These are phyloP conservation scores for Tachycineta bicolor DNA, from an alignment of 2,113 vertebrate genomes.

Conservation along the genomic window DNA sequence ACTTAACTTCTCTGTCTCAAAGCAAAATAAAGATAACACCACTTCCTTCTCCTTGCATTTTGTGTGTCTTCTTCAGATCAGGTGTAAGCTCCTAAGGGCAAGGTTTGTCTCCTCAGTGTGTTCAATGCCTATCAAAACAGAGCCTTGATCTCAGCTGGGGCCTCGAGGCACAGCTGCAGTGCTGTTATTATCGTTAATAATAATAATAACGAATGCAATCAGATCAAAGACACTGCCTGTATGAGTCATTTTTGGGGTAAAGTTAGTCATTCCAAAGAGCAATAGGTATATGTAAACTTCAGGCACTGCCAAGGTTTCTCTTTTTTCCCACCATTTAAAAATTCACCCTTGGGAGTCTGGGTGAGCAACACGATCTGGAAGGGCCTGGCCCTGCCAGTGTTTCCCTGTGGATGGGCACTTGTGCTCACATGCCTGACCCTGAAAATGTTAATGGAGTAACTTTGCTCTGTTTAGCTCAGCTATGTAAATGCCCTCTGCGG, in stretches of 20 bases:
- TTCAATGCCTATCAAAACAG: constrained; percentile 39
- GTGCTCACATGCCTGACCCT: constrained; percentile 37
- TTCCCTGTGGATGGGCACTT: constrained; percentile 33
- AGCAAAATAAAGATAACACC: background rate
- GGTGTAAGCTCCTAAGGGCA: constrained; percentile 53
- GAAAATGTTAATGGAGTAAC: constrained; percentile 11
- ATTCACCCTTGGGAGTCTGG: constrained; percentile 9
- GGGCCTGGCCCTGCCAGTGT: background rate
- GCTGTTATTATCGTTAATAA: constrained; percentile 45
- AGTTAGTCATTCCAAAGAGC: constrained; percentile 39
- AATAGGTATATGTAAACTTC: constrained; percentile 39
- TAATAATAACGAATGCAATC: constrained; percentile 29
- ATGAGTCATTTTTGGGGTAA: constrained; percentile 51
- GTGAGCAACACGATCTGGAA: background rate
- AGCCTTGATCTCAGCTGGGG: constrained; percentile 66
- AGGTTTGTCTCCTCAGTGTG: constrained; percentile 16
- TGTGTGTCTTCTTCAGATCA: constrained; percentile 7
- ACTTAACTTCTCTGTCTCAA: background rate
- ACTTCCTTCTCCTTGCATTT: constrained; percentile 7
- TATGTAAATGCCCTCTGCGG: background rate
- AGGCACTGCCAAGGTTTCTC: constrained; percentile 25
- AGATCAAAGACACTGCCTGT: constrained; percentile 48
- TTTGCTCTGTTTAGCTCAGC: background rate
- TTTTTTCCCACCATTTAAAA: constrained; percentile 55
- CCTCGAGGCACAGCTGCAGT: constrained; percentile 41